These are phyloP conservation scores for Atta texana DNA, from an alignment of 1,140 invertebrate genomes.

Conservation along the genomic window DNA sequence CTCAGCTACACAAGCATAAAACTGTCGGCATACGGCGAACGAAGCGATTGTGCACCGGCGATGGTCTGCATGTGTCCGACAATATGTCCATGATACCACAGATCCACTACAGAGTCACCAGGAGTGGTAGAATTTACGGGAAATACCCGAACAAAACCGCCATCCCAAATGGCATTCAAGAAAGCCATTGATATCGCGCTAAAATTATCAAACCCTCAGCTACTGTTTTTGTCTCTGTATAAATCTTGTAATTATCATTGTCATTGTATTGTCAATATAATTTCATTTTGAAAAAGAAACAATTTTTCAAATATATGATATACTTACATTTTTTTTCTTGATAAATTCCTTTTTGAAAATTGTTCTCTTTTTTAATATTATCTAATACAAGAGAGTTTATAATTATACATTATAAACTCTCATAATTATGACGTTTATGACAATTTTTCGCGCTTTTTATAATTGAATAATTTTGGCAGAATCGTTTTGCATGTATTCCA, in stretches of 20 bases:
- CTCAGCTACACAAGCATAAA: conserved; percentile 60
- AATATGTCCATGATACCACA: conserved; percentile 67
- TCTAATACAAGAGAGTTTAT: not conserved
- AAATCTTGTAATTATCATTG: conserved; percentile 26
- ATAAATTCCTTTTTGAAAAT: conserved; percentile 6
- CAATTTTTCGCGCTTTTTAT: not conserved
- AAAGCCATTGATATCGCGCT: conserved; percentile 19
- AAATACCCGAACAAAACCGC: conserved; percentile 78
- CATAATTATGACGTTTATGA: not conserved
- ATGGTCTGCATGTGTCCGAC: conserved; percentile 75
- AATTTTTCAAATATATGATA: conserved; percentile 9
- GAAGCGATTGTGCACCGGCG: conserved; percentile 79
- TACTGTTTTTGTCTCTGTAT: conserved; percentile 4
- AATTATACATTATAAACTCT: not conserved
- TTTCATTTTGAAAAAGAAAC: not conserved
- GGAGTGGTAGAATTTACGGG: conserved; percentile 84
- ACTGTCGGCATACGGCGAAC: conserved; percentile 73
- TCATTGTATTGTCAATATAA: conserved; percentile 19
- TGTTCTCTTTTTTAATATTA: not conserved
- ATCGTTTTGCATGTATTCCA: not conserved
- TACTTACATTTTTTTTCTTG: not conserved
- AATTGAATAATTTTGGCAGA: not conserved
- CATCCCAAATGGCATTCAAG: conserved; percentile 26
- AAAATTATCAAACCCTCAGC: not conserved
- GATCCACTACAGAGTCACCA: conserved; percentile 81